These are phyloP conservation scores for Ophraella communa DNA, from an alignment of 2,888 invertebrate species.

Conservation along the genomic window DNA sequence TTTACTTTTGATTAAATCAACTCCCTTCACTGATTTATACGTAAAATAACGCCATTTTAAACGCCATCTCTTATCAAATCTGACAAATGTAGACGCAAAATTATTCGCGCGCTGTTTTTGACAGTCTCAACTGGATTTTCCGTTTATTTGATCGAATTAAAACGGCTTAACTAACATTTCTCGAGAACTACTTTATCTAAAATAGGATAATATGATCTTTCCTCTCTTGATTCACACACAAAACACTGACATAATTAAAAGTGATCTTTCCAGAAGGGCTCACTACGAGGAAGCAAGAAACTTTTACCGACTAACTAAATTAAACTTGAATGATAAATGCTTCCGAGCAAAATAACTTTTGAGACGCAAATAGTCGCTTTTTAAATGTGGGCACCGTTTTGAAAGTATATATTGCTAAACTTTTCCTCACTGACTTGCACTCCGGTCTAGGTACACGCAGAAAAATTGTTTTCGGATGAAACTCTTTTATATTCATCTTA, in stretches of 20 bases:
- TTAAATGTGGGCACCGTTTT: constrained; percentile 32
- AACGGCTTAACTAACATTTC: not conserved
- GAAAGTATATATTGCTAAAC: constrained; percentile 32
- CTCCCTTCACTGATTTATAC: no score
- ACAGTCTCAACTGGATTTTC: not conserved
- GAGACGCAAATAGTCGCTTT: constrained; percentile 33
- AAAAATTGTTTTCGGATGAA: no score
- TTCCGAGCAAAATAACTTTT: constrained; percentile 29
- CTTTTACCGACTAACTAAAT: constrained; percentile 37
- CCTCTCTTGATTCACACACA: constrained; percentile 7
- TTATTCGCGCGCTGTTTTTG: not conserved
- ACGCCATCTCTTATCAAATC: not conserved
- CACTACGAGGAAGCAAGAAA: constrained; percentile 13
- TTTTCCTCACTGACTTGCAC: constrained; percentile 4
- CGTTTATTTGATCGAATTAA: not conserved
- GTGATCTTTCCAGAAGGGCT: constrained; percentile 18
- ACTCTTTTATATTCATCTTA: no score
- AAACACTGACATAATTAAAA: constrained; percentile 21
- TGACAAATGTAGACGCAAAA: not conserved
- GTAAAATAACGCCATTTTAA: no score
- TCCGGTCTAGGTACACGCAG: not conserved
- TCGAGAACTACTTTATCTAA: not conserved
- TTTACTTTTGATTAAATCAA: no score
- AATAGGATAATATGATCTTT: not conserved
- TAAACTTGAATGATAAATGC: constrained; percentile 41